These are phyloP conservation scores for Aelia acuminata DNA, from an alignment of 2,888 invertebrate species.

Conservation along the genomic window DNA sequence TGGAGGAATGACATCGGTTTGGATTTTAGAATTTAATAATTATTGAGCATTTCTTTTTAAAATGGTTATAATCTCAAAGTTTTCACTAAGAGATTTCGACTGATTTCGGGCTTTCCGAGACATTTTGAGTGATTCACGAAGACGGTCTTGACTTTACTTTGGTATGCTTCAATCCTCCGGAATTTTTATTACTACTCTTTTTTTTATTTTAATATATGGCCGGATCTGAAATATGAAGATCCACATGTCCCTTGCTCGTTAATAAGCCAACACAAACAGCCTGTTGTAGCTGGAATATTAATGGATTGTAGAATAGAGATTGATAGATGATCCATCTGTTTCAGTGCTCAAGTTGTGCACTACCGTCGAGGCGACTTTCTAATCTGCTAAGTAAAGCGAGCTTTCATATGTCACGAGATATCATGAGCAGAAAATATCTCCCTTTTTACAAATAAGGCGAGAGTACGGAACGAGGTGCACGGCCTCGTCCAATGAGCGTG, in stretches of 20 bases:
- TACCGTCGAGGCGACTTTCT: background rate
- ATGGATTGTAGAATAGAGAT: background rate
- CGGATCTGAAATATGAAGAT: background rate
- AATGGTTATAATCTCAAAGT: too few species aligned
- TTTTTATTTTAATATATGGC: background rate
- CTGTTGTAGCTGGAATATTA: background rate
- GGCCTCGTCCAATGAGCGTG: background rate
- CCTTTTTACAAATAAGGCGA: background rate
- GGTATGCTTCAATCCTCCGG: background rate
- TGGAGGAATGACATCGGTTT: too few species aligned
- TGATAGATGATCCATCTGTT: background rate
- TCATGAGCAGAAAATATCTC: background rate
- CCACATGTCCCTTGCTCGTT: background rate
- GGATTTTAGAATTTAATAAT: too few species aligned
- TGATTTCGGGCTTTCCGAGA: too few species aligned
- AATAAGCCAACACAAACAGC: background rate
- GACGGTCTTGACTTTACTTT: background rate
- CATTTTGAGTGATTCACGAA: too few species aligned
- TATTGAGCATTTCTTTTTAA: too few species aligned
- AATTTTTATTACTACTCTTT: background rate
- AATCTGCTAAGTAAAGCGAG: background rate
- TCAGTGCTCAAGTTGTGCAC: background rate
- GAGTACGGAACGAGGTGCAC: background rate
- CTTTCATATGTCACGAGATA: background rate
- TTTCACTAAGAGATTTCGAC: too few species aligned